Percentiles rank a stretch among this genome's conserved stretches.
phyloP scores from a whole-genome alignment of 2,797 vertebrate species.

The Parauchenoglanis ngamensis region DNA sequence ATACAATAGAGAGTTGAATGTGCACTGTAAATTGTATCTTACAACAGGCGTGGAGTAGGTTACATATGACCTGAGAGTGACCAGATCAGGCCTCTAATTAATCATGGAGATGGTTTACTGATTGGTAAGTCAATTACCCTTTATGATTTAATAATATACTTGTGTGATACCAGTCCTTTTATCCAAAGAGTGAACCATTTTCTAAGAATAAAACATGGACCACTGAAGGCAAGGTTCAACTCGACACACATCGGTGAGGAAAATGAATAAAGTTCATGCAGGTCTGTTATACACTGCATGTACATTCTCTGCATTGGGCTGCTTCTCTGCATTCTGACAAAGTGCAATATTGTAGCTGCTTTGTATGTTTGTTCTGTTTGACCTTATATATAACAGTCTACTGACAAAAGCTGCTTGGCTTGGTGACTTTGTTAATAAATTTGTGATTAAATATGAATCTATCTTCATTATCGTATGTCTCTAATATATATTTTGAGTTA shows the following conservation, averaged over 20 bases:
- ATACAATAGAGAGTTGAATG: constrained; percentile 21
- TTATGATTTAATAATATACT: background rate
- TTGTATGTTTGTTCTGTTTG: constrained; percentile 40
- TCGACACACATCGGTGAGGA: background rate
- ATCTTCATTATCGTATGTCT: constrained; percentile 24
- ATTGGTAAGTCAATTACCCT: background rate
- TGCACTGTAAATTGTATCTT: constrained; percentile 42
- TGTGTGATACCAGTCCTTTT: background rate
- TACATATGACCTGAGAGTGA: background rate
- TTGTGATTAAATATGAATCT: constrained; percentile 27
- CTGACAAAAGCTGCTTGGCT: constrained; percentile 52
- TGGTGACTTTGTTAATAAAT: constrained; percentile 45
- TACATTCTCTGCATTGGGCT: constrained; percentile 35
- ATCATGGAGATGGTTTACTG: constrained; percentile 17
- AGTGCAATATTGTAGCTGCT: constrained; percentile 56
- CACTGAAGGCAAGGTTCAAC: constrained; percentile 16
- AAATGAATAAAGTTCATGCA: constrained; percentile 9
- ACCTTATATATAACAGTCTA: constrained; percentile 37
- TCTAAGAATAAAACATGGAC: constrained; percentile 9
- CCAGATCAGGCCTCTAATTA: constrained; percentile 5
- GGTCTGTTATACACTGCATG: constrained; percentile 29
- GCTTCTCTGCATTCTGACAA: constrained; percentile 44
- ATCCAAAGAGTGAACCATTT: background rate
- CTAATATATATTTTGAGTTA: constrained; percentile 23
- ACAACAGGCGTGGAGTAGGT: constrained; percentile 31